These are phyloP conservation scores for Papilio polytes DNA, from an alignment of 1,140 invertebrate genomes.

Conservation along the genomic window DNA sequence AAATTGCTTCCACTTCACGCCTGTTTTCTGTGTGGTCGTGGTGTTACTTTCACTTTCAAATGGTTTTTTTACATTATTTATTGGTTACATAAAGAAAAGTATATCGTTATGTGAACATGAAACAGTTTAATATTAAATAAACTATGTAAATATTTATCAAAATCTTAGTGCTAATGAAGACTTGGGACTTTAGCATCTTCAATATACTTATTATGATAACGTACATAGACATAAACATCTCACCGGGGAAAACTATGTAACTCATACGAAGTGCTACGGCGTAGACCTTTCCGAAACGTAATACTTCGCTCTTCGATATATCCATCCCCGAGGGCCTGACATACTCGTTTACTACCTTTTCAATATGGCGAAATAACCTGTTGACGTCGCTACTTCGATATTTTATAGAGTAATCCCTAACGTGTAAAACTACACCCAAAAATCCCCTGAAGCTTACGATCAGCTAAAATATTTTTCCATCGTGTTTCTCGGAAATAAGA, in stretches of 20 bases:
- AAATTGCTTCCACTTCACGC: too few relatives aligned
- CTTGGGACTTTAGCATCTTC: neutral
- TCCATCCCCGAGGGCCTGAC: conserved; percentile 21
- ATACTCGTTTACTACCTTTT: conserved; percentile 33
- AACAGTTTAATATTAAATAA: too few relatives aligned
- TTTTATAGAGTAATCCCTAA: conserved; percentile 39
- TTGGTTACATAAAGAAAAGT: too few relatives aligned
- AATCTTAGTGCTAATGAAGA: neutral
- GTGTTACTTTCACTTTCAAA: too few relatives aligned
- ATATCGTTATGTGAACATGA: too few relatives aligned
- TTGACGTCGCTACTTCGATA: conserved; percentile 34
- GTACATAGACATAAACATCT: conserved; percentile 1
- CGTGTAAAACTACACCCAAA: conserved; percentile 33
- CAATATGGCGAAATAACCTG: conserved; percentile 38
- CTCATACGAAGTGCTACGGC: conserved; percentile 16
- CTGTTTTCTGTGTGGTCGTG: too few relatives aligned
- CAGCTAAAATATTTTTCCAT: conserved; percentile 24
- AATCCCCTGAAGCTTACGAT: conserved; percentile 31
- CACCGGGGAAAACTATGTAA: neutral
- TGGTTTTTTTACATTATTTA: too few relatives aligned
- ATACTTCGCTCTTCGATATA: conserved; percentile 14
- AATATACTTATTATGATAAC: neutral
- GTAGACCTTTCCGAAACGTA: conserved; percentile 22
- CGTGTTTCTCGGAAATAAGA: neutral
- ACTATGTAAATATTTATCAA: neutral